A percentile compares a stretch with the other conserved stretches of the same genome.
phyloP scores from a whole-genome alignment of 35 echinoderm and acorn worm genomes.

The Ophioderma brevispina region DNA sequence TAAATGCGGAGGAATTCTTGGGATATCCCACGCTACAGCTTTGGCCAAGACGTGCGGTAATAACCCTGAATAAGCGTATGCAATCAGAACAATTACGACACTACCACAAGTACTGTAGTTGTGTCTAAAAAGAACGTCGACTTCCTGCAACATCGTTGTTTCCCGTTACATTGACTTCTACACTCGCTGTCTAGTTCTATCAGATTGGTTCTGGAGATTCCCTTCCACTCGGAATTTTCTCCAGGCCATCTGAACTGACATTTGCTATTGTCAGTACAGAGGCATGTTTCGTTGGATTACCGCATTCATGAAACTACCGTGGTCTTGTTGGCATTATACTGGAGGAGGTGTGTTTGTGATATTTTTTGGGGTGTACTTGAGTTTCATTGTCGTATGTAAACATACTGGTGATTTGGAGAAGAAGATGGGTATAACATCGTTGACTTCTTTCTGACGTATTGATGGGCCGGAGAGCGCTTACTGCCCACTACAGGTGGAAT shows the following conservation, averaged over 20 bases:
- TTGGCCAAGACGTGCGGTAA: background rate
- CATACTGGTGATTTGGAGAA: no score
- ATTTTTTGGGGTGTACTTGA: no score
- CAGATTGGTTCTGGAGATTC: background rate
- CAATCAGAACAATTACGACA: background rate
- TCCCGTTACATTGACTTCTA: background rate
- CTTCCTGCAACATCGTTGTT: background rate
- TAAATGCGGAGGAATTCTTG: background rate
- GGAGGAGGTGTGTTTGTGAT: no score
- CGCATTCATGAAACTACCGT: background rate
- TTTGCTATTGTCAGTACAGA: background rate
- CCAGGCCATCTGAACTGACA: background rate
- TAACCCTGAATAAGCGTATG: background rate
- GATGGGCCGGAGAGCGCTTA: constrained; percentile 26
- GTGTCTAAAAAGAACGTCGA: background rate
- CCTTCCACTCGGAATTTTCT: no score
- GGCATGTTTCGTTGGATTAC: no score
- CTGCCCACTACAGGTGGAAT: constrained; percentile 12
- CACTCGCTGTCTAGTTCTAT: background rate
- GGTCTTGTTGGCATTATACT: background rate
- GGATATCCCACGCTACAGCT: background rate
- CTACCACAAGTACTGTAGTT: background rate
- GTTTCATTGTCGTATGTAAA: no score
- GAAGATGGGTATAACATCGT: no score
- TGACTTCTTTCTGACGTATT: background rate